Evolutionary conservation across 2,797 vertebrate species (phyloP).

Genomic region (Galago senegalensis): DNA sequence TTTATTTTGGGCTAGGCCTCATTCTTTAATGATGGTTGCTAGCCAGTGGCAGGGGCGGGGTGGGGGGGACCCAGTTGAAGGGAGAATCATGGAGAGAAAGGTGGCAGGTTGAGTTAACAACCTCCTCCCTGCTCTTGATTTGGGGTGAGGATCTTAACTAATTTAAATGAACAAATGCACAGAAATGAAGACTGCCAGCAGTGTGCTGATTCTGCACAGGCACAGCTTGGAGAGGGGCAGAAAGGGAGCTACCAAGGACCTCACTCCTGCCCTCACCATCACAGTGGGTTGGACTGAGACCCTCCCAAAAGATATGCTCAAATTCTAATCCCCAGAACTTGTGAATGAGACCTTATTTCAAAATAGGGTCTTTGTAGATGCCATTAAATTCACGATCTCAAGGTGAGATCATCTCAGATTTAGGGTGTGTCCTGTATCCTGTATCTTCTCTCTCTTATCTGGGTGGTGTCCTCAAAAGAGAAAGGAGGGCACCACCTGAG

Average conservation of each 20-base stretch:
- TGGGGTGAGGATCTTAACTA: not conserved
- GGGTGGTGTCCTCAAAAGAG: not conserved
- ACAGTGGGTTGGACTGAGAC: not conserved
- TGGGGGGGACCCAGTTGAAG: not conserved
- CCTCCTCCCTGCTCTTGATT: not conserved
- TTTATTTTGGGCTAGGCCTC: slow-evolving; percentile 63
- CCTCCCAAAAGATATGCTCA: not conserved
- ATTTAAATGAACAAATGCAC: slow-evolving; percentile 9
- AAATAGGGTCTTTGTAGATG: not conserved
- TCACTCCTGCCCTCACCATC: not conserved
- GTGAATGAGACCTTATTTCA: not conserved
- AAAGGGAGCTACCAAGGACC: not conserved
- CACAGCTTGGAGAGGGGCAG: not conserved
- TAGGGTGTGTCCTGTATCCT: not conserved
- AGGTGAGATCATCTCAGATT: not conserved
- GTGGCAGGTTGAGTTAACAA: not conserved
- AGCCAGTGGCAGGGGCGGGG: not conserved
- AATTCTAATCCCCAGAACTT: not conserved
- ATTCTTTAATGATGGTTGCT: slow-evolving; percentile 38
- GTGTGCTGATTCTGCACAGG: not conserved
- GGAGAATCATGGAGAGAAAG: not conserved
- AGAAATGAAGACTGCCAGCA: not conserved
- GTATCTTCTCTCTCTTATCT: not conserved
- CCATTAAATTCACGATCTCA: not conserved
- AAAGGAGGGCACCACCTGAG: not conserved